Evolutionary conservation across 2,113 vertebrate genomes (phyloP), one percentile per base, ranked within the genome.

Genomic region (Oryzias woworae): DNA sequence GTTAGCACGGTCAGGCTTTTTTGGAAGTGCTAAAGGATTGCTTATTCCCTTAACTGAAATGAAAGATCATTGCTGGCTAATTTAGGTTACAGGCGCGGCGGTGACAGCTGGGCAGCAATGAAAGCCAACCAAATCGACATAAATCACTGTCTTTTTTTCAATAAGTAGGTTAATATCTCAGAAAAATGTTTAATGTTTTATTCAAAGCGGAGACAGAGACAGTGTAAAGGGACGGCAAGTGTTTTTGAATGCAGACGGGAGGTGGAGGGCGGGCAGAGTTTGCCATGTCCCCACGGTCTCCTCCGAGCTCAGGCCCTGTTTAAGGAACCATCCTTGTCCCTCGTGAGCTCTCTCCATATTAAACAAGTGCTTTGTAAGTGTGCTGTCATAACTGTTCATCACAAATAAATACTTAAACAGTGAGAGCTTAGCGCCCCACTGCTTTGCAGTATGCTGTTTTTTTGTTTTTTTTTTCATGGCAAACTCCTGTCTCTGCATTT

Each of bases 131-230:
- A 79, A 86, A 87, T 87, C 58, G 74, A 90, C 90, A 90, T 85
- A 86, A 91, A 91, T 91, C 87, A 83, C 85, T 48, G 75, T 75
- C 69, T 86, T 84, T 89, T 69, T 87, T 80, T 76, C 77, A 88
- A 88, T 92, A 93, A 92, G 86, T 92, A 89, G 91, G 91, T 91
- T 92, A 89, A 92, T 91, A 92, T 91, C 87, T 88, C 82, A 83
- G 88, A 91, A 90, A 85, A 86, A 82, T 53, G 72, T 91, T 83
- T 87, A 84, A 88, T 92, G 88, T 90, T 91, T 92, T 89, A 92
- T 93, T 92, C 73, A 93, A 75, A 13, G 6, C 51, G 2, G 54
- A 81, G 65, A 70, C 81, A 69, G 69, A 67, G 83, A 79, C 82
- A 61, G 74, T 71, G 81, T 80, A 85, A 77, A 83, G 83, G 89